phyloP scores from a whole-genome alignment of 2,797 vertebrate genomes.

The Mycteria americana region DNA sequence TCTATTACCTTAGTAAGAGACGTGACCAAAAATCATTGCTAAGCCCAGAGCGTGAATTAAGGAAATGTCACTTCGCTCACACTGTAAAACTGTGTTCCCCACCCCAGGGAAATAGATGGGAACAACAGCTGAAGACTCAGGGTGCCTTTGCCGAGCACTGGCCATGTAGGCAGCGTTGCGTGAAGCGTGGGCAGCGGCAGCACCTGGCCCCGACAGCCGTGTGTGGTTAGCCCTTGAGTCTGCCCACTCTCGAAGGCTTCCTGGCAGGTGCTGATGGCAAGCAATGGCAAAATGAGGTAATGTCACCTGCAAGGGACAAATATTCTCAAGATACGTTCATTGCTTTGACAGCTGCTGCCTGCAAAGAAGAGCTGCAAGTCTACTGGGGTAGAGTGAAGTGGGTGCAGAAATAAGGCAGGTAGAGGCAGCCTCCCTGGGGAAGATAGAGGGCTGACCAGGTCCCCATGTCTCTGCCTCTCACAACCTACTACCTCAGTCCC shows the following conservation, averaged over 20 bases:
- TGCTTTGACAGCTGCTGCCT: background rate
- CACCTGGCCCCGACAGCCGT: background rate
- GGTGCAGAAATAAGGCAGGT: background rate
- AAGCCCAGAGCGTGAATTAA: background rate
- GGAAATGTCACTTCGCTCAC: background rate
- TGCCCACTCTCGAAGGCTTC: fast-evolving
- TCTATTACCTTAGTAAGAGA: background rate
- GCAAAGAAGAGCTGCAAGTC: background rate
- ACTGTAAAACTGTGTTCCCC: background rate
- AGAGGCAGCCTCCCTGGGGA: background rate
- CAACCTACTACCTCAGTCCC: background rate
- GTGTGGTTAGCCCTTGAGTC: background rate
- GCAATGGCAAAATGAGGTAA: background rate
- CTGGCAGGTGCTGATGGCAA: background rate
- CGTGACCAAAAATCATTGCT: background rate
- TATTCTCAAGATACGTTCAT: background rate
- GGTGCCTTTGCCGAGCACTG: background rate
- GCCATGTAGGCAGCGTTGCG: fast-evolving
- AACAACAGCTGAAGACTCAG: background rate
- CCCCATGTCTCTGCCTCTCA: background rate
- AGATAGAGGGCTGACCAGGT: background rate
- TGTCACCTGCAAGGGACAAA: background rate
- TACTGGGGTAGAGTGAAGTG: background rate
- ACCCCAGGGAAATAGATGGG: background rate
- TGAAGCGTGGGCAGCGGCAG: background rate